Conservation (phyloP, 2,797 vertebrate species). For the Crenuchus spilurus region DNA sequence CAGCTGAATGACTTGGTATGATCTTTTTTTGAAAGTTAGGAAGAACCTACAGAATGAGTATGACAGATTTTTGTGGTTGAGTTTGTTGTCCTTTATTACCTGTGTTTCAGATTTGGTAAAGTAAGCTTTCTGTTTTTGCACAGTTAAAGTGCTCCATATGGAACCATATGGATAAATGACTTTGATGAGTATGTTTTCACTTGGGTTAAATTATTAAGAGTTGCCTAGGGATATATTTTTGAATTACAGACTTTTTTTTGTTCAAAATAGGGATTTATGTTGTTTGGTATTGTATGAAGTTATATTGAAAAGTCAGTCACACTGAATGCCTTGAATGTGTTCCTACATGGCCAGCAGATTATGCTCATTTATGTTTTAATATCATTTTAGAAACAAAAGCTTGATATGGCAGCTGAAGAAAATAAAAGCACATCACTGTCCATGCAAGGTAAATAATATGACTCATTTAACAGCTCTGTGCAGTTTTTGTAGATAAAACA, state of each 20-base stretch:
- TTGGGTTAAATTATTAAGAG: not conserved
- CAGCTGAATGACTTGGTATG: constrained; percentile 83
- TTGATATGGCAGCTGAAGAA: constrained; percentile 74
- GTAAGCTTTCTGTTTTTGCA: not conserved
- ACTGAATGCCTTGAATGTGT: not conserved
- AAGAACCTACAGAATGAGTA: not conserved
- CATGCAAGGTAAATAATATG: constrained; percentile 78
- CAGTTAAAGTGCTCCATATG: not conserved
- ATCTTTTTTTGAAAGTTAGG: not conserved
- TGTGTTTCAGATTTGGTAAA: too few species aligned
- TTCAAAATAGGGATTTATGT: too few species aligned
- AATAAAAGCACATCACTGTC: constrained; percentile 68
- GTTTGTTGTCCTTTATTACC: not conserved
- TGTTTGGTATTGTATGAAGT: too few species aligned
- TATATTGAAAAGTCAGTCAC: too few species aligned
- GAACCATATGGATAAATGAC: constrained; percentile 12
- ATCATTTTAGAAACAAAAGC: constrained; percentile 79
- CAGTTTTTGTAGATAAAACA: not conserved
- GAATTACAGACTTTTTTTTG: not conserved
- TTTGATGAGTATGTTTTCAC: not conserved
- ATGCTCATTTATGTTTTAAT: constrained; percentile 26
- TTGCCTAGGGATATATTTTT: not conserved
- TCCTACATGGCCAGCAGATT: not conserved
- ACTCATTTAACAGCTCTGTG: not conserved
- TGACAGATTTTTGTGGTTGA: not conserved